Conservation (phyloP, 2,113 vertebrate species). For the Xiphophorus hellerii region DNA sequence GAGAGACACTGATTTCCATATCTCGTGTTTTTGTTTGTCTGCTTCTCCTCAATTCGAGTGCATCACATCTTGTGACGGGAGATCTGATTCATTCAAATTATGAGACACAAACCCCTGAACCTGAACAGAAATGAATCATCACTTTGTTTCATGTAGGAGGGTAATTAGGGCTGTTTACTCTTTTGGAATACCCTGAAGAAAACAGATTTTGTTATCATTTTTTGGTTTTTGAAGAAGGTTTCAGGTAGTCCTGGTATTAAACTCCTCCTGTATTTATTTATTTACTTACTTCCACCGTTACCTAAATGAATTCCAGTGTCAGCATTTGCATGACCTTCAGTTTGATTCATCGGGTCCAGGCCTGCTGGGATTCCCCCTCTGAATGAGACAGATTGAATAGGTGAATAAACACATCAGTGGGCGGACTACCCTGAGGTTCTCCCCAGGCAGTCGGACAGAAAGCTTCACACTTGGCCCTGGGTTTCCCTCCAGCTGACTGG, state of each 20-base stretch:
- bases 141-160: neutral
- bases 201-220: no score
- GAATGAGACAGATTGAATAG: neutral
- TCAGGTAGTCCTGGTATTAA: no score
- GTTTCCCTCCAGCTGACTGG: neutral
- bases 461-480: no score
- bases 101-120: no score
- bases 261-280: no score
- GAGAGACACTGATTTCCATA: no score
- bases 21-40: no score
- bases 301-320: neutral
- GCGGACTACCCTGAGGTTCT: no score
- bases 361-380: neutral
- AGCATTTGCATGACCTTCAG: neutral
- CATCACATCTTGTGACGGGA: neutral
- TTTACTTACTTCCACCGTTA: no score
- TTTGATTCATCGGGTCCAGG: neutral
- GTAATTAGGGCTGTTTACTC: neutral
- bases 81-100: neutral
- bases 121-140: neutral
- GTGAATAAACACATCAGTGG: neutral
- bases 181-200: neutral
- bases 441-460: no score
- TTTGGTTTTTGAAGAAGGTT: neutral
- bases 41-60: no score